Conservation (phyloP, 2,113 vertebrate genomes). For the Chamaea fasciata region DNA sequence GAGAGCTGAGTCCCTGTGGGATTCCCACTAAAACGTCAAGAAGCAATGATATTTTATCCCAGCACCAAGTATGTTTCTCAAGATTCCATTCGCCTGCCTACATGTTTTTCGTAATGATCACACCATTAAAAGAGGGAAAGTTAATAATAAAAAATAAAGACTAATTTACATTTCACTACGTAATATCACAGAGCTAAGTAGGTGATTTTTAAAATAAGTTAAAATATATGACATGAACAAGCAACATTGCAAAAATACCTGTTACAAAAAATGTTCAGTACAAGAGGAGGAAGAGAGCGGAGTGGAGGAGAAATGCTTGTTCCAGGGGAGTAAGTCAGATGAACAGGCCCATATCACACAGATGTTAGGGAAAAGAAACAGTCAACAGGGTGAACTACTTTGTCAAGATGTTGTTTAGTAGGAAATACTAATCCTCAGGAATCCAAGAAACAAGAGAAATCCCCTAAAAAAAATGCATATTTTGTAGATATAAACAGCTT, state of each 20-base stretch:
- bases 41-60: background rate
- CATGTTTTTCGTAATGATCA: background rate
- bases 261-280: background rate
- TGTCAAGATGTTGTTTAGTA: background rate
- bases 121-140: background rate
- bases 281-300: background rate
- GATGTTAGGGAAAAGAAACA: background rate
- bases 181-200: background rate
- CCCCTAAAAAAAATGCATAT: fast-evolving
- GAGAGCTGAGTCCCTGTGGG: background rate
- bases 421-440: background rate
- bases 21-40: background rate
- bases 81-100: background rate
- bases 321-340: background rate
- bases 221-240: background rate
- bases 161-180: background rate
- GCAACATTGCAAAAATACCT: background rate
- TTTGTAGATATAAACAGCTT: background rate
- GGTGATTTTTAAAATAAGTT: background rate
- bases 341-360: background rate
- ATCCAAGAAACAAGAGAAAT: background rate
- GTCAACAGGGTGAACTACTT: background rate
- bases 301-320: background rate
- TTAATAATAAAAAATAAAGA: conserved; percentile 22
- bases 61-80: background rate